phyloP scores from a whole-genome alignment of 2,797 vertebrate species.

The Anguilla megastoma region DNA sequence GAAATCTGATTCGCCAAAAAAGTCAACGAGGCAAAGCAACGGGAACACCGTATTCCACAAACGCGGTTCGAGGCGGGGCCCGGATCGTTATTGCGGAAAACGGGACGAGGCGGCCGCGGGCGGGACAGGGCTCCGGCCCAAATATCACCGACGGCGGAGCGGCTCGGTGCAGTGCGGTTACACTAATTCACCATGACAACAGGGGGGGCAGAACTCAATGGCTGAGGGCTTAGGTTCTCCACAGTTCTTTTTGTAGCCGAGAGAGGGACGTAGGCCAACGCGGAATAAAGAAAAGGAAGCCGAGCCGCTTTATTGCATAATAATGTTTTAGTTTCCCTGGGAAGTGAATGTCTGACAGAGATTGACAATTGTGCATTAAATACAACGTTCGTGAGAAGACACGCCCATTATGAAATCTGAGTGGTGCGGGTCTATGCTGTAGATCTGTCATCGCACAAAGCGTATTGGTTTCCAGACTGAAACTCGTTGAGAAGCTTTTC shows the following conservation, averaged over 20 bases:
- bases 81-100: neutral
- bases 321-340: conserved; percentile 10
- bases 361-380: conserved; percentile 11
- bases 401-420: neutral
- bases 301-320: conserved; percentile 12
- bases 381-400: conserved; percentile 10
- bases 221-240: conserved; percentile 32
- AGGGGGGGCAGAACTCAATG: conserved; percentile 16
- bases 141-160: conserved; percentile 57
- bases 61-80: neutral
- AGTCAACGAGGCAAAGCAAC: neutral
- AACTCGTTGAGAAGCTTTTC: neutral
- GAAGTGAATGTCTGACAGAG: neutral
- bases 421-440: neutral
- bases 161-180: conserved; percentile 38
- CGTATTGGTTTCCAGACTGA: neutral
- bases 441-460: neutral
- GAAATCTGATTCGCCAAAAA: neutral
- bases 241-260: neutral
- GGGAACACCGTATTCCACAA: neutral
- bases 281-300: neutral
- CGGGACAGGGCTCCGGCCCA: conserved; percentile 54
- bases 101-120: neutral
- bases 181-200: conserved; percentile 41
- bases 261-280: conserved; percentile 11